Base-by-base conservation (phyloP, 1,140 invertebrate genomes). In the Bombus impatiens region DNA sequence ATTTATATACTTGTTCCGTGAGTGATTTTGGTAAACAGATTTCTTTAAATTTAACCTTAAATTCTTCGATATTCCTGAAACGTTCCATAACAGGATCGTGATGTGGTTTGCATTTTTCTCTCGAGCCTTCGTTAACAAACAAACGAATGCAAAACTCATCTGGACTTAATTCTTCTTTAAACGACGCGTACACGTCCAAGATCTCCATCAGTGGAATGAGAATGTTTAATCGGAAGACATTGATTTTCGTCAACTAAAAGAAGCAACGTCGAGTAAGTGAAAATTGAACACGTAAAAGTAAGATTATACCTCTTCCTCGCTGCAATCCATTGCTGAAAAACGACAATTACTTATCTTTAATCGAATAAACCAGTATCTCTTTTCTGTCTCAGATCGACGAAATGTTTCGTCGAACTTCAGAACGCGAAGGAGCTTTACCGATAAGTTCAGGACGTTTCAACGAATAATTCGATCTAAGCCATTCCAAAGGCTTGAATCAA, bases 81-180 rank as follows among this genome's bases (percentile, higher is more conserved):
- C 13, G 57, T 40, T 53, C 3, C 1, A 25, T 40, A 9, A 79
- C 2, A 5, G 57, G 32, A 8, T 87, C 53, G 3, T 18, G 67
- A 25, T 79, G 25, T 1, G 32, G 10, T 15, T 74, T 47, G 28
- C 40, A 87, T 9, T 28, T 65, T 1, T 67, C 35, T 18, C n/a
- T 40, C 2, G 42, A 3, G 5, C 59, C 35, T 13, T 83, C 57
- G 2, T 25, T 37, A 1, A 42, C 35, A 3, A 87, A 84, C 22
- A 87, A 28, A 0, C 28, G 25, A 13, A 84, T 37, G 22, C 86
- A 87, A 65, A 87, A 87, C 42, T 87, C 82, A 44, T 87, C 82
- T 3, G 86, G 67, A 10, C 72, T 65, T 13, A 84, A 42, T 42
- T 84, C 44, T 1, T 74, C 3, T n/a, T 67, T 65, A 0, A 53